phyloP scores from a whole-genome alignment of 1,140 invertebrate species.

The Drosophila nikananu region DNA sequence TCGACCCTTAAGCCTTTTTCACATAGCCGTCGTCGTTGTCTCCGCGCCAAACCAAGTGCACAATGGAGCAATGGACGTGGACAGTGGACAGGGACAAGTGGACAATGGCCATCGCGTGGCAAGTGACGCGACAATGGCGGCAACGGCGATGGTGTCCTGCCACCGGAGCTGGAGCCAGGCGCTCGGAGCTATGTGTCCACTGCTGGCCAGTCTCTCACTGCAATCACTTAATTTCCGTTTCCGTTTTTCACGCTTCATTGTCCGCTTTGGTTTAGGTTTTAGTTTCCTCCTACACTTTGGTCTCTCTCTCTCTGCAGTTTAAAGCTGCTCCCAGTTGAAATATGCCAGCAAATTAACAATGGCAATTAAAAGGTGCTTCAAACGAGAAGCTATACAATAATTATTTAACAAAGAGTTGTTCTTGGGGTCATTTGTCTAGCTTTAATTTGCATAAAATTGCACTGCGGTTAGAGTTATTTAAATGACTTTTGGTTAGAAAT shows the following conservation, averaged over 20 bases:
- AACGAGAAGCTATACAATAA: conserved; percentile 45
- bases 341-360: conserved; percentile 70
- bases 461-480: background rate
- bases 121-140: conserved; percentile 68
- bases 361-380: conserved; percentile 72
- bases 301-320: conserved; percentile 25
- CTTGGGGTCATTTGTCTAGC: conserved; percentile 6
- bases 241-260: conserved; percentile 76
- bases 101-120: conserved; percentile 50
- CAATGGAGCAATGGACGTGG: conserved; percentile 45
- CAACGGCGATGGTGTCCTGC: conserved; percentile 32
- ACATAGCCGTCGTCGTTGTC: conserved; percentile 17
- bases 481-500: background rate
- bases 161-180: conserved; percentile 28
- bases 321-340: conserved; percentile 45
- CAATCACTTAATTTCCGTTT: conserved; percentile 78
- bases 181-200: conserved; percentile 7
- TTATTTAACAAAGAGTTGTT: conserved; percentile 33
- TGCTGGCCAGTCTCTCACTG: conserved; percentile 35
- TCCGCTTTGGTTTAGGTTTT: conserved; percentile 49
- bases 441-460: background rate
- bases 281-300: conserved; percentile 9
- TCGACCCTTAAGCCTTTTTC: conserved; percentile 34
- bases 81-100: conserved; percentile 17
- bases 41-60: conserved; percentile 62